phyloP scores from a whole-genome alignment of 1,140 invertebrate genomes.

The Lepidurus apus region DNA sequence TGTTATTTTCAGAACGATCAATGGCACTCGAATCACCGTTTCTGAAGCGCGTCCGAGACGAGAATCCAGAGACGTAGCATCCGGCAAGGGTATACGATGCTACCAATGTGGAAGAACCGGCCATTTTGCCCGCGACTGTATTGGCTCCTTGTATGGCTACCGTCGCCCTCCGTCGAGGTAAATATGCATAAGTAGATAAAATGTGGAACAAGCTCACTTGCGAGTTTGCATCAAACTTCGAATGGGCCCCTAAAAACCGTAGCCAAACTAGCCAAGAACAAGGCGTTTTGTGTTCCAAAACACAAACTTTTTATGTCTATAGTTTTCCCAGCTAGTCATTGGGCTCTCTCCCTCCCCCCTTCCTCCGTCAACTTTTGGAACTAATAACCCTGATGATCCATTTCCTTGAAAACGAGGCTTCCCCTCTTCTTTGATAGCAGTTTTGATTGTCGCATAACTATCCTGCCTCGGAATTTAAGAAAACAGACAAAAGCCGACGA shows the following conservation, averaged over 20 bases:
- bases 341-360: too few species aligned
- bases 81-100: conserved; percentile 43
- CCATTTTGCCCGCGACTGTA: conserved; percentile 60
- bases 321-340: too few species aligned
- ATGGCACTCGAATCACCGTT: conserved; percentile 21
- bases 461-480: neutral
- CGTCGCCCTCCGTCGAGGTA: conserved; percentile 8
- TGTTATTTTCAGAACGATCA: neutral
- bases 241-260: neutral
- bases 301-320: neutral
- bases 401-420: neutral
- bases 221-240: neutral
- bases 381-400: conserved; percentile 11
- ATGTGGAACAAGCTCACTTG: neutral
- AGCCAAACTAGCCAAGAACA: neutral
- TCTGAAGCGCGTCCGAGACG: neutral
- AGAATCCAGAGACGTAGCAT: conserved; percentile 8
- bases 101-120: conserved; percentile 60
- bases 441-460: conserved; percentile 19
- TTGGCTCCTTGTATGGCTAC: conserved; percentile 7
- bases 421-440: neutral
- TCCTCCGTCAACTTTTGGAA: neutral
- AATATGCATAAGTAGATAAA: neutral
- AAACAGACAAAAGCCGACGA: neutral
- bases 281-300: neutral